Conservation (phyloP, 1,140 invertebrate genomes). For the Nautilus pompilius region DNA sequence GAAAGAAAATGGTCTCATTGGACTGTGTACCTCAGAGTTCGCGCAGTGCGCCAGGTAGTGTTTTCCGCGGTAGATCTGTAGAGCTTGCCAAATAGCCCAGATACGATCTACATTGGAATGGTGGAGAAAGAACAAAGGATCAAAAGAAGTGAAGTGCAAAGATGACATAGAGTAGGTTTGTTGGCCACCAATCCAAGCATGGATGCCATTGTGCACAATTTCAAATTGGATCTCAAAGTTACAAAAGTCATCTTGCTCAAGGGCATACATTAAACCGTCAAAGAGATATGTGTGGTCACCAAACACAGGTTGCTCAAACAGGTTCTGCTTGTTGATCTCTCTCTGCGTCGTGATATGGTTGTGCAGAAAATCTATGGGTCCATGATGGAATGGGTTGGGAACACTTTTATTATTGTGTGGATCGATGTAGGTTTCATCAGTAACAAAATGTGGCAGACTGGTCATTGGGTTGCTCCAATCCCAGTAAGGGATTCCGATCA, state of each 20-base stretch:
- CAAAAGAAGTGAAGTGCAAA: conserved; percentile 21
- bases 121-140: conserved; percentile 15
- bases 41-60: conserved; percentile 15
- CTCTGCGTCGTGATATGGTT: not conserved
- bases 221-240: conserved; percentile 29
- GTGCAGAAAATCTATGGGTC: conserved; percentile 10
- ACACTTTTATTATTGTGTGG: conserved; percentile 1
- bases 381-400: conserved; percentile 20
- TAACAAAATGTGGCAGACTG: conserved; percentile 9
- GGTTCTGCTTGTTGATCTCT: not conserved
- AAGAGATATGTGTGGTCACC: conserved; percentile 19
- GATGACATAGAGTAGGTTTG: conserved; percentile 13
- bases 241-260: conserved; percentile 26
- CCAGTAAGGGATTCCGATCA: conserved; percentile 26
- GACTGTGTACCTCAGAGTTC: conserved; percentile 6
- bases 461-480: conserved; percentile 19
- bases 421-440: conserved; percentile 14
- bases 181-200: conserved; percentile 15
- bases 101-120: conserved; percentile 16
- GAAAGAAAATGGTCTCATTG: conserved; percentile 19
- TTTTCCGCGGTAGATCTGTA: conserved; percentile 17
- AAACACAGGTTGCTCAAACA: conserved; percentile 8
- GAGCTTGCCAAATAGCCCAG: conserved; percentile 22
- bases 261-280: conserved; percentile 20
- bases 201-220: conserved; percentile 16